Evolutionary conservation across 2,888 invertebrate genomes (phyloP), one percentile per base, ranked within the genome.

Genomic region (Scaptomyza polygonia): DNA sequence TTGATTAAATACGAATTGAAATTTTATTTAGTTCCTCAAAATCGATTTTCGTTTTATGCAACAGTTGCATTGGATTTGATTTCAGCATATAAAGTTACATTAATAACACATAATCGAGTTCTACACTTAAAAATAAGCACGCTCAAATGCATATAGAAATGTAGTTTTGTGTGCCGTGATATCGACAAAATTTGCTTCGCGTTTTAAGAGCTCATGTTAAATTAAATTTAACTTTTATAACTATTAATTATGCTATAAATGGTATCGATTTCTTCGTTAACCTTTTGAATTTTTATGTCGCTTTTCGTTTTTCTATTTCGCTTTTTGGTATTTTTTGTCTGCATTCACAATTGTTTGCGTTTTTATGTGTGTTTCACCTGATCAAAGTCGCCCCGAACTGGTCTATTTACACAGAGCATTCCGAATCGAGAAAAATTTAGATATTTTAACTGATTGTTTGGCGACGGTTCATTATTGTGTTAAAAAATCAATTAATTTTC

Each of bases 261-360:
- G 18, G 12, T 48, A 54, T 55, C 44, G 39, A 49, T 53, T 44
- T 40, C 34, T 51, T 63, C 55, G 47, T 49, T 43, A 66, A 48
- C 47, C 42, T 39, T 40, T 54, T 27, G 48, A 43, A 62, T 48
- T 62, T 34, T 52, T 49, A 57, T 44, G 54, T 34, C 32, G 39
- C 21, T 64, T 65, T 58, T 25, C n/a, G n/a, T n/a, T n/a, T n/a
- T n/a, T n/a, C n/a, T n/a, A n/a, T n/a, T n/a, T n/a, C n/a, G n/a
- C 51, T 53, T 58, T 70, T 67, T 67, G 47, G 51, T 54, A 49
- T 68, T 52, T 9, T 47, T 59, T 53, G 27, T 42, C 65, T 58
- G 57, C 62, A 57, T 70, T 74, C 70, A 66, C 62, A 74, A 63
- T 67, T 48, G 21, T 54, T 74, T 76, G 52, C 52, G 49, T 58